Base-by-base conservation (phyloP, 2,797 vertebrate genomes). In the Graptemys geographica region DNA sequence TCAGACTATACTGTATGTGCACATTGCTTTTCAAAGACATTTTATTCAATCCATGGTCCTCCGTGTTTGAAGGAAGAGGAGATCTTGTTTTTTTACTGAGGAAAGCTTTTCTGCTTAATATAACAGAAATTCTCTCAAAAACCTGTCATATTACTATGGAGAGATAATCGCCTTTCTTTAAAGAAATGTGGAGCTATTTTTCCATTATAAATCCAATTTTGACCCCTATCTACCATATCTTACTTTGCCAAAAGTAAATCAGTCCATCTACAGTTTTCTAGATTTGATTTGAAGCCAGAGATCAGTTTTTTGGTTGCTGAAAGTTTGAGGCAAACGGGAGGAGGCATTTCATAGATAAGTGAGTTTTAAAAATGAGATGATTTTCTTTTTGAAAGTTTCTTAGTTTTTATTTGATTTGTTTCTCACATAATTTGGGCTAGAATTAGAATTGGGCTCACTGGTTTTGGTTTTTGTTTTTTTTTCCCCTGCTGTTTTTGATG, bases 71-170 rank as follows among this genome's bases (percentile, higher is more conserved):
- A 57, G 81, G 76, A 89, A 95, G 95, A 94, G 92, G 86, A 53
- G 56, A 49, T 92, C 86, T 93, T 95, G 65, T 85, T 55, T 93
- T 92, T 92, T 91, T 86, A 88, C 88, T 89, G 79, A 89, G 72
- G 56, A 90, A 94, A 47, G 49, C 69, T 82, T 86, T 82, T 84
- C 78, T 86, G 81, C 88, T 94, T 90, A 95, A 94, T 92, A 78
- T 83, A 94, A 84, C 84, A 86, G 69, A 84, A 89, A 33, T 21
- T 65, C 53, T 86, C 78, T 91, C 80, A 90, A 27, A 93, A 88
- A 55, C 78, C 18, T 56, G 5, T 80, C 85, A 87, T 27, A 74
- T 85, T 90, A 27, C 83, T 87, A 12, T 3, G 79, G 55, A 86
- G 86, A 93, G 91, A 59, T 25, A 25, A 55, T 94, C 51, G 41